Evolutionary conservation across 2,113 vertebrate genomes (phyloP), one percentile per base, ranked within the genome.

Genomic region (Alectura lathami): DNA sequence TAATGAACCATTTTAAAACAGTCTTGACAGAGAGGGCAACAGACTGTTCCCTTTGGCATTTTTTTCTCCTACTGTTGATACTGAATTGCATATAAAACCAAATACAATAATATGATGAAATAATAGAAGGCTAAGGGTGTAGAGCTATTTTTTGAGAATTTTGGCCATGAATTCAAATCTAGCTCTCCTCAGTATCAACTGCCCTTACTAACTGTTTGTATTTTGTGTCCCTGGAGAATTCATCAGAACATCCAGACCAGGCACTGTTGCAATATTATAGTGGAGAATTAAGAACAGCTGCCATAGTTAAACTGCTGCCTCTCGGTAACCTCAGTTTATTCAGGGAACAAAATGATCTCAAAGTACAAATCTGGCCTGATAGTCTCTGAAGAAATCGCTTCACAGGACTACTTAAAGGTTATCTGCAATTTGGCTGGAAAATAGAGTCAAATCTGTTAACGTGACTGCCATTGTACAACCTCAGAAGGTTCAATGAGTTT

Each of bases 1-100:
- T 97, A 97, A 97, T 96, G 92, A 94, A 91, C 79, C 43, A 48
- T 92, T 94, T 91, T 43, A 94, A 97, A 93, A 87, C 89, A 45
- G 93, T 97, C 97, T 94, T 96, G 88, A 95, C 77, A 91, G 74
- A 93, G 78, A 86, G 70, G 45, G 87, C 80, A 94, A 88, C 36
- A 90, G 74, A 67, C 51, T 93, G 64, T 74, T 96, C 83, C 86
- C 72, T 89, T 91, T 83, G 86, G 86, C 76, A 45, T 85, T 91
- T 76, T 85, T 90, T 77, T 7, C 38, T 88, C 68, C 50, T 76
- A 20, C 24, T 86, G 67, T 75, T 86, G 57, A 27, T 88, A 38
- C 67, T 87, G 59, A 60, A 16, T 60, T 83, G 69, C n/a, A 27
- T 24, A 15, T 29, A 30, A 86, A 88, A 64, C 7, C n/a, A 48